Evolutionary conservation across 2,888 invertebrate genomes (phyloP).

Genomic region (Thumatha senex): DNA sequence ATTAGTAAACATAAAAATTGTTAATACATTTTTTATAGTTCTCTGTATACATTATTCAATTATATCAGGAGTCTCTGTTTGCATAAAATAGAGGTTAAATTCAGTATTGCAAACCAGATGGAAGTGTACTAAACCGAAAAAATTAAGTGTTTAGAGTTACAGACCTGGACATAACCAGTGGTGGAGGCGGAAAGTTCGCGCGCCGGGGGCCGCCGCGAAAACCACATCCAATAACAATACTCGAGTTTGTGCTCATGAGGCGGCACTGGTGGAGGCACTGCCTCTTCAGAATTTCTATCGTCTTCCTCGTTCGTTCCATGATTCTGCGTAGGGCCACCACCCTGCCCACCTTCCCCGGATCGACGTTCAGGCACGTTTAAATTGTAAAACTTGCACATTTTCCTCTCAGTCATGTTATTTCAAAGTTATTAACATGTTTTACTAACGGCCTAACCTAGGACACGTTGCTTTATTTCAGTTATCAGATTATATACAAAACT

Average conservation of each 20-base stretch:
- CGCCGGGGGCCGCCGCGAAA: constrained; percentile 83
- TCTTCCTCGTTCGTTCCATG: constrained; percentile 68
- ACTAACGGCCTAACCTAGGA: constrained; percentile 81
- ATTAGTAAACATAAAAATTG: constrained; percentile 26
- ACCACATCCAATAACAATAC: constrained; percentile 97
- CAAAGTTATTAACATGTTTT: constrained; percentile 79
- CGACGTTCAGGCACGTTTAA: constrained; percentile 81
- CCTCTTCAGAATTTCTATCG: constrained; percentile 64
- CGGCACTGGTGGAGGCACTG: constrained; percentile 82
- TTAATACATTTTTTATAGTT: background rate
- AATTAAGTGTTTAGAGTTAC: constrained; percentile 7
- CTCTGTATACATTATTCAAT: constrained; percentile 1
- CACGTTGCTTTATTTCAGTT: constrained; percentile 71
- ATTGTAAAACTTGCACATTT: constrained; percentile 83
- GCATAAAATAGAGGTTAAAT: background rate
- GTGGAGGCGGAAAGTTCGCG: constrained; percentile 70
- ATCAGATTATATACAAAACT: constrained; percentile 56
- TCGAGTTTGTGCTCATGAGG: constrained; percentile 96
- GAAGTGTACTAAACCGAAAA: background rate
- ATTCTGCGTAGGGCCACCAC: constrained; percentile 57
- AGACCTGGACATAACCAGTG: constrained; percentile 78
- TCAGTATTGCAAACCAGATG: background rate
- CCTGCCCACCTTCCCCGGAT: constrained; percentile 65
- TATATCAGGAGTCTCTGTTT: background rate
- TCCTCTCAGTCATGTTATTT: constrained; percentile 82